These are phyloP conservation scores for Cyrtodaria siliqua DNA, from an alignment of 2,888 invertebrate species.

Conservation along the genomic window DNA sequence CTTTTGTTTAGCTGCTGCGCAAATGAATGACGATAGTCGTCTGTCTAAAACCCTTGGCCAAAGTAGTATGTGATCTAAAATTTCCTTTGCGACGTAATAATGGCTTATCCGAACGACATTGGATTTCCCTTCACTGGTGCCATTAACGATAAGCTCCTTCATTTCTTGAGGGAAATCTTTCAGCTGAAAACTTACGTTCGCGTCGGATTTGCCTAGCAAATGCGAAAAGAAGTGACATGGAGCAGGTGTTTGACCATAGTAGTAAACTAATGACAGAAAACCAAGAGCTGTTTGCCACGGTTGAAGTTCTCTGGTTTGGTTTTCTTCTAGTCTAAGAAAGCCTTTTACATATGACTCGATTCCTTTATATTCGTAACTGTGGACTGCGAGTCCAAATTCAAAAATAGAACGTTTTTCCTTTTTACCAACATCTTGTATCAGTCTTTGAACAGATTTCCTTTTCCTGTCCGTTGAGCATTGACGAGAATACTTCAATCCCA, in stretches of 20 bases:
- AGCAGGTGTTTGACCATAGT: slow-evolving; percentile 55
- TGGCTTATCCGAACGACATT: slow-evolving; percentile 61
- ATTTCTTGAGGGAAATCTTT: slow-evolving; percentile 55
- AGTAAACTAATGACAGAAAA: slow-evolving; percentile 50
- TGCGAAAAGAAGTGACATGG: slow-evolving; percentile 56
- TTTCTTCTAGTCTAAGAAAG: slow-evolving; percentile 30
- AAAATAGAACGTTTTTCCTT: slow-evolving; percentile 33
- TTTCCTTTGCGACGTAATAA: slow-evolving; percentile 62
- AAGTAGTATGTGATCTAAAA: slow-evolving; percentile 60
- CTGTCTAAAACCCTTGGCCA: not conserved
- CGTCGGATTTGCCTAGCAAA: slow-evolving; percentile 6
- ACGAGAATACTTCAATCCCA: slow-evolving; percentile 13
- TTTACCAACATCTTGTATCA: slow-evolving; percentile 22
- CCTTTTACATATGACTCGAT: slow-evolving; percentile 55
- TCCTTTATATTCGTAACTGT: slow-evolving; percentile 54
- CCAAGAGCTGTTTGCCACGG: slow-evolving; percentile 44
- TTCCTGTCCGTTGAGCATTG: slow-evolving; percentile 9
- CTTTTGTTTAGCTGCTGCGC: slow-evolving; percentile 48
- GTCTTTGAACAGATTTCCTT: not conserved
- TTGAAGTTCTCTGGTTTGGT: not conserved
- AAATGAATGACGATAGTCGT: slow-evolving; percentile 23
- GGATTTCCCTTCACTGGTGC: slow-evolving; percentile 29
- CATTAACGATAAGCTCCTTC: slow-evolving; percentile 49
- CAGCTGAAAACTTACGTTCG: slow-evolving; percentile 19
- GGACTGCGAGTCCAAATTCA: slow-evolving; percentile 65